phyloP scores from a whole-genome alignment of 2,113 vertebrate species.

The Macquaria australasica region DNA sequence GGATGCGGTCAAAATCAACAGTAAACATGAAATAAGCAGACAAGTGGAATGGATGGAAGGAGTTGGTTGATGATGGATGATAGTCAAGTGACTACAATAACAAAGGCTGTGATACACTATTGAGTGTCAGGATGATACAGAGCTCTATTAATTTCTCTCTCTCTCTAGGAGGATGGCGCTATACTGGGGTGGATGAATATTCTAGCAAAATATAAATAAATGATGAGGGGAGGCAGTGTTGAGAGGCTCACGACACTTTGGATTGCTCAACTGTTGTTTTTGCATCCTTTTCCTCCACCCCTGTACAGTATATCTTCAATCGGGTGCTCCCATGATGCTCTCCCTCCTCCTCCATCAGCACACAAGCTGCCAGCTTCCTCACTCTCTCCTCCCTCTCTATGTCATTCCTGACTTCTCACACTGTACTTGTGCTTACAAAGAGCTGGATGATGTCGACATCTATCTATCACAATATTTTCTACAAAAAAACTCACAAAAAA shows the following conservation, averaged over 20 bases:
- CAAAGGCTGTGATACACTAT: slow-evolving; percentile 22
- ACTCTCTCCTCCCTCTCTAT: neutral
- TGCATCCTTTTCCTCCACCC: slow-evolving; percentile 30
- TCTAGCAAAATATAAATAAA: slow-evolving; percentile 72
- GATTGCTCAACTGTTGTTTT: slow-evolving; percentile 52
- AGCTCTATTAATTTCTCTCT: slow-evolving; percentile 53
- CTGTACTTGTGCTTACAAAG: neutral
- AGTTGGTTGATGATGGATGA: slow-evolving; percentile 7
- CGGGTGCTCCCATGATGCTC: slow-evolving; percentile 21
- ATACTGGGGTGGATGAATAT: slow-evolving; percentile 61
- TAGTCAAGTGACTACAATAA: slow-evolving; percentile 34
- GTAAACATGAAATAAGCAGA: slow-evolving; percentile 22
- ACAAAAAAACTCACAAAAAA: neutral
- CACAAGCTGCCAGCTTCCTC: slow-evolving; percentile 15
- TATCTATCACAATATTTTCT: neutral
- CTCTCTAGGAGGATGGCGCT: slow-evolving; percentile 37
- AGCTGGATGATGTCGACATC: neutral
- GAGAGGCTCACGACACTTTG: slow-evolving; percentile 46
- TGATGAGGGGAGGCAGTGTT: slow-evolving; percentile 62
- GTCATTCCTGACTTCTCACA: neutral
- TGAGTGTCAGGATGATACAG: slow-evolving; percentile 49
- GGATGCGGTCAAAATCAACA: slow-evolving; percentile 18
- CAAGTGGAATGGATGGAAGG: slow-evolving; percentile 3
- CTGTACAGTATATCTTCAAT: slow-evolving; percentile 41
- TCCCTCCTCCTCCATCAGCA: slow-evolving; percentile 30